These are phyloP conservation scores for Cryptoprocta ferox DNA, from an alignment of 2,797 vertebrate species.

Conservation along the genomic window DNA sequence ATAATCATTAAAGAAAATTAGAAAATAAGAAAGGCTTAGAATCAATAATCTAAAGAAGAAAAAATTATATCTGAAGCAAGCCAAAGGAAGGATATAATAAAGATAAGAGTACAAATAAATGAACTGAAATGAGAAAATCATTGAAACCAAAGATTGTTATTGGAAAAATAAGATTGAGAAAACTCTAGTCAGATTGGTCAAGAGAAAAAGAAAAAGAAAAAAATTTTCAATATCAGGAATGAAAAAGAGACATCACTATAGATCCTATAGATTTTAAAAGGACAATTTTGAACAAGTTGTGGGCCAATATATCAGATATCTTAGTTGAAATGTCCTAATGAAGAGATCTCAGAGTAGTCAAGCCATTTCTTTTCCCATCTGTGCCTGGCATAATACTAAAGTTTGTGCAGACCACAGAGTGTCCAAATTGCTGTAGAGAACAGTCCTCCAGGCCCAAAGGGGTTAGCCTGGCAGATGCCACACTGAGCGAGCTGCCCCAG, in stretches of 20 bases:
- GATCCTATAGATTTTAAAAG: background rate
- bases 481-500: background rate
- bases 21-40: conserved; percentile 15
- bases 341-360: background rate
- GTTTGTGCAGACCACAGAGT: background rate
- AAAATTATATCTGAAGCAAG: background rate
- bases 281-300: background rate
- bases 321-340: background rate
- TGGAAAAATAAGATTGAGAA: conserved; percentile 19
- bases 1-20: background rate
- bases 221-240: background rate
- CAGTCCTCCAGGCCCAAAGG: background rate
- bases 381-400: background rate
- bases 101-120: conserved; percentile 6
- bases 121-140: conserved; percentile 24
- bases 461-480: background rate
- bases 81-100: conserved; percentile 4
- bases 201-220: background rate
- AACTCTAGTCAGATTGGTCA: background rate
- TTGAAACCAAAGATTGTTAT: background rate
- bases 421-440: background rate
- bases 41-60: background rate
- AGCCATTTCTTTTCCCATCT: background rate
- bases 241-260: background rate
- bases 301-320: background rate